Evolutionary conservation across 2,113 vertebrate species (phyloP).

Genomic region (Platysternon megacephalum): DNA sequence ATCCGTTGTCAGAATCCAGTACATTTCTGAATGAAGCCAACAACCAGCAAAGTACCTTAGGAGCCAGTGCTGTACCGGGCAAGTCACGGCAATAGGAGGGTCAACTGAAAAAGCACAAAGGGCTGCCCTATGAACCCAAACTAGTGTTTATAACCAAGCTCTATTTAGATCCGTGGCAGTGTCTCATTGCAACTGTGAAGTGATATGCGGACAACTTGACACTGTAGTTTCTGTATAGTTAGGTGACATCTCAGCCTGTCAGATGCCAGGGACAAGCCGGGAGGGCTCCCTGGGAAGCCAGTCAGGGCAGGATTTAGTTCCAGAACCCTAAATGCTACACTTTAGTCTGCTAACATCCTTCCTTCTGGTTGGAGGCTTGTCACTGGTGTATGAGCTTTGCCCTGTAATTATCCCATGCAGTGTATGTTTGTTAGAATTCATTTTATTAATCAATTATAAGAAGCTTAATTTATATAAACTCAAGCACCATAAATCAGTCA

Average conservation of each 20-base stretch:
- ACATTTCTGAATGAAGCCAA: neutral
- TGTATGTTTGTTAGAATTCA: neutral
- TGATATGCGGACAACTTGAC: neutral
- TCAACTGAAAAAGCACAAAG: neutral
- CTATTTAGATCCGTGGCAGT: neutral
- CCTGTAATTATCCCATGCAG: neutral
- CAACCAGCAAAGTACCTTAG: neutral
- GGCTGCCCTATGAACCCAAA: neutral
- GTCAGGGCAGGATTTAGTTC: neutral
- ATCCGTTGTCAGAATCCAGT: neutral
- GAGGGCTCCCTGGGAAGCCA: neutral
- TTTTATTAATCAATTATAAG: neutral
- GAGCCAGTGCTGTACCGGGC: neutral
- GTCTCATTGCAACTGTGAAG: slow-evolving; percentile 13
- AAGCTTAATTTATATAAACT: neutral
- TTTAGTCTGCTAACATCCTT: neutral
- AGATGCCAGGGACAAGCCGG: neutral
- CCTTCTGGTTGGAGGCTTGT: neutral
- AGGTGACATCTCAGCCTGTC: neutral
- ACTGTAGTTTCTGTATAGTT: neutral
- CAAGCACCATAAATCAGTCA: neutral
- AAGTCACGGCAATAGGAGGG: neutral
- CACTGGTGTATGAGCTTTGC: neutral
- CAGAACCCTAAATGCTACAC: neutral
- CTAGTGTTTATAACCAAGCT: neutral